Conservation (phyloP, 2,113 vertebrate genomes). For the Sapajus apella region DNA sequence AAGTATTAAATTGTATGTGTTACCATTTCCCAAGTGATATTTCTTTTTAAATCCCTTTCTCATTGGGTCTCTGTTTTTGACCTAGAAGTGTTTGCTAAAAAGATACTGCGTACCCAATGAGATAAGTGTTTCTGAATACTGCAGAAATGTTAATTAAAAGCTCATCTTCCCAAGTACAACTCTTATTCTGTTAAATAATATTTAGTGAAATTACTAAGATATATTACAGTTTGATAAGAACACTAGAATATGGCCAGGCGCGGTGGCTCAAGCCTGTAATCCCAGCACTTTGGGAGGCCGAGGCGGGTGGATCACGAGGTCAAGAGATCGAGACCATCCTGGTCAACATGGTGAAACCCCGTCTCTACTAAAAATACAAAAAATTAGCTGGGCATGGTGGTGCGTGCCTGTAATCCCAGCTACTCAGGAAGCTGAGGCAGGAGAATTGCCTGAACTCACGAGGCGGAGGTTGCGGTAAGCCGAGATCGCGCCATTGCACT, state of each 20-base stretch:
- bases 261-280: no score
- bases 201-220: not conserved
- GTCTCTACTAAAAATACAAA: no score
- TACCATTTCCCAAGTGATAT: conserved; percentile 20
- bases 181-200: not conserved
- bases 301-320: no score
- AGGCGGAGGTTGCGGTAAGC: no score
- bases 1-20: not conserved
- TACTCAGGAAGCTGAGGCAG: no score
- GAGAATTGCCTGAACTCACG: no score
- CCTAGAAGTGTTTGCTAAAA: conserved; percentile 26
- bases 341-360: no score
- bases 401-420: no score
- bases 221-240: conserved; percentile 9
- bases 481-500: no score
- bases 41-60: conserved; percentile 39
- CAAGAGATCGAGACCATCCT: no score
- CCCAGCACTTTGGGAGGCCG: no score
- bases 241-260: not conserved
- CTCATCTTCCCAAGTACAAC: not conserved
- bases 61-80: not conserved
- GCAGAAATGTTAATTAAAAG: not conserved
- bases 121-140: conserved; percentile 27
- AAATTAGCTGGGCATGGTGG: no score
- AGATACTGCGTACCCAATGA: not conserved